phyloP scores from a whole-genome alignment of 2,797 vertebrate genomes.

The Sorex maritimensis region DNA sequence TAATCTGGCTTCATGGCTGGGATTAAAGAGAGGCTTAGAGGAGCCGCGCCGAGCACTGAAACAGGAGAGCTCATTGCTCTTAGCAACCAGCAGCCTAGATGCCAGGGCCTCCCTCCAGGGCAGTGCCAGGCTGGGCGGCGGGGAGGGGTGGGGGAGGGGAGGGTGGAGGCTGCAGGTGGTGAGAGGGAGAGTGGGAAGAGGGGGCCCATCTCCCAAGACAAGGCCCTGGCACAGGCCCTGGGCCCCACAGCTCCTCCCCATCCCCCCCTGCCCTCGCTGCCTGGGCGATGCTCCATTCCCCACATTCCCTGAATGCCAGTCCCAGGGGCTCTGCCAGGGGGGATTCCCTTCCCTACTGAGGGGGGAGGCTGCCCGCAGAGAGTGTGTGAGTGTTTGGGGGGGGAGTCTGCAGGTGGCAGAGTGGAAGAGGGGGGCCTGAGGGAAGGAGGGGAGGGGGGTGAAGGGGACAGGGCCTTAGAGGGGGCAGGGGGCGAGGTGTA shows the following conservation, averaged over 20 bases:
- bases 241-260: not conserved
- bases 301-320: slow-evolving; percentile 84
- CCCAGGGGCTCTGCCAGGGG: slow-evolving; percentile 74
- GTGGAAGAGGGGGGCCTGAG: not conserved
- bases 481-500: not conserved
- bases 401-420: slow-evolving; percentile 37
- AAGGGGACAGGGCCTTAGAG: not conserved
- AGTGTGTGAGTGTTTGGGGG: not conserved
- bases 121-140: not conserved
- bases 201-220: not conserved
- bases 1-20: slow-evolving; percentile 51
- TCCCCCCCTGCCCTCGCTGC: slow-evolving; percentile 72
- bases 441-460: not conserved
- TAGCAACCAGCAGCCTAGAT: slow-evolving; percentile 2
- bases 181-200: not conserved
- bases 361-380: not conserved
- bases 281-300: slow-evolving; percentile 80
- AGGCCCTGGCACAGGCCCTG: slow-evolving; percentile 48
- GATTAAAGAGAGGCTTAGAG: slow-evolving; percentile 69
- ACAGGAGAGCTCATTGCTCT: slow-evolving; percentile 24
- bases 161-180: not conserved
- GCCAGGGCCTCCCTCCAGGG: not conserved
- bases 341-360: not conserved
- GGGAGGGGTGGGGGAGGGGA: not conserved
- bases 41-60: not conserved